Evolutionary conservation across 2,888 invertebrate species (phyloP).

Genomic region (Eupithecia insigniata): DNA sequence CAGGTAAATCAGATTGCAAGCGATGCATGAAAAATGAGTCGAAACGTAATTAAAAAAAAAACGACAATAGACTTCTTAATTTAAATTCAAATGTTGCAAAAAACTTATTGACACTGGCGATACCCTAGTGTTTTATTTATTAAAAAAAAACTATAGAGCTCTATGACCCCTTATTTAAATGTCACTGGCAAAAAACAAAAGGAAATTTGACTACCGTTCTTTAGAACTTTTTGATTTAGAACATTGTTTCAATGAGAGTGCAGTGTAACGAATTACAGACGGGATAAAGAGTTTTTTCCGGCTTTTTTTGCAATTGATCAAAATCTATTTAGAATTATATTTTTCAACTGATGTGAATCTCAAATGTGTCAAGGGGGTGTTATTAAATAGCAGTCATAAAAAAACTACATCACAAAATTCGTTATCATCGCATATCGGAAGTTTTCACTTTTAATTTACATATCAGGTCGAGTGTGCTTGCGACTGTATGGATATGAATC

Average conservation of each 20-base stretch:
- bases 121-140: slow-evolving; percentile 42
- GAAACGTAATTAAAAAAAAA: slow-evolving; percentile 77
- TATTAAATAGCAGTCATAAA: not conserved
- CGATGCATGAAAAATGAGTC: slow-evolving; percentile 84
- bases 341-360: slow-evolving; percentile 30
- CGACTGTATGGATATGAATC: too few relatives aligned
- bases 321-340: slow-evolving; percentile 30
- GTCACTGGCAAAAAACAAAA: slow-evolving; percentile 77
- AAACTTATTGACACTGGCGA: slow-evolving; percentile 51
- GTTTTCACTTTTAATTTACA: too few relatives aligned
- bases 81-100: slow-evolving; percentile 74
- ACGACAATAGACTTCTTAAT: slow-evolving; percentile 74
- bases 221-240: slow-evolving; percentile 78
- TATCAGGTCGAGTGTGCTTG: too few relatives aligned
- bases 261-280: slow-evolving; percentile 62
- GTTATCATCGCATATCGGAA: not conserved
- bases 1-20: slow-evolving; percentile 81
- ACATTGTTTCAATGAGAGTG: slow-evolving; percentile 64
- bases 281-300: slow-evolving; percentile 59
- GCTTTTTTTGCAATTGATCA: slow-evolving; percentile 17
- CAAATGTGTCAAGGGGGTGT: slow-evolving; percentile 12
- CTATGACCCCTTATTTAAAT: slow-evolving; percentile 54
- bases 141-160: slow-evolving; percentile 31
- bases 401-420: not conserved
- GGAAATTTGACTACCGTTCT: slow-evolving; percentile 76